Evolutionary conservation across 2,113 vertebrate genomes (phyloP).

Genomic region (Hippocampus mohnikei): DNA sequence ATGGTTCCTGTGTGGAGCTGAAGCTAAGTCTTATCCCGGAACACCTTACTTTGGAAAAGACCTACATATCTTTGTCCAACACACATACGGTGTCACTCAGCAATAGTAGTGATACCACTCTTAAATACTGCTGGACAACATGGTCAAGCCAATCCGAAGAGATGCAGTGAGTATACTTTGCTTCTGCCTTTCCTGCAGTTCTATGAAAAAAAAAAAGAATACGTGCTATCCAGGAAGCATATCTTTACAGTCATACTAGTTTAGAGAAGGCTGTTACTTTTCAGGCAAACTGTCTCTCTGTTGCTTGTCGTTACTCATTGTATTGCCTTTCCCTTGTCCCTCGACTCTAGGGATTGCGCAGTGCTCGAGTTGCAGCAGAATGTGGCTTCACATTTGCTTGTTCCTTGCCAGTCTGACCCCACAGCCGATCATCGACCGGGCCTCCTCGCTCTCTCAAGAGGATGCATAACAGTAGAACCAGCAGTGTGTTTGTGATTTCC

Average conservation of each 20-base stretch:
- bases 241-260: slow-evolving; percentile 8
- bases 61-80: slow-evolving; percentile 73
- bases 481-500: slow-evolving; percentile 64
- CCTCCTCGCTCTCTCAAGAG: slow-evolving; percentile 61
- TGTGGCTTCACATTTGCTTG: slow-evolving; percentile 52
- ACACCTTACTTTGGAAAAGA: slow-evolving; percentile 70
- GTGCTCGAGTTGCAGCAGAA: slow-evolving; percentile 52
- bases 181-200: not conserved
- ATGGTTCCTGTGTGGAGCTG: slow-evolving; percentile 75
- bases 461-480: slow-evolving; percentile 72
- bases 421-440: slow-evolving; percentile 49
- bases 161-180: slow-evolving; percentile 53
- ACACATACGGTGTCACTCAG: slow-evolving; percentile 66
- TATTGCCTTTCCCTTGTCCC: slow-evolving; percentile 10
- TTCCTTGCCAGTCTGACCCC: slow-evolving; percentile 64
- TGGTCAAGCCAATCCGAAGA: slow-evolving; percentile 74
- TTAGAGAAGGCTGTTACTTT: slow-evolving; percentile 19
- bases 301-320: not conserved
- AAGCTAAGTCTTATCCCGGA: slow-evolving; percentile 76
- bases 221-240: not conserved
- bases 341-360: slow-evolving; percentile 58
- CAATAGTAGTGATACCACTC: slow-evolving; percentile 75
- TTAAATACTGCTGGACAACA: slow-evolving; percentile 80
- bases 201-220: not conserved
- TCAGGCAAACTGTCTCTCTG: not conserved